Evolutionary conservation across 2,888 invertebrate genomes (phyloP), one percentile per base, ranked within the genome.

Genomic region (Pristionchus arcanus): DNA sequence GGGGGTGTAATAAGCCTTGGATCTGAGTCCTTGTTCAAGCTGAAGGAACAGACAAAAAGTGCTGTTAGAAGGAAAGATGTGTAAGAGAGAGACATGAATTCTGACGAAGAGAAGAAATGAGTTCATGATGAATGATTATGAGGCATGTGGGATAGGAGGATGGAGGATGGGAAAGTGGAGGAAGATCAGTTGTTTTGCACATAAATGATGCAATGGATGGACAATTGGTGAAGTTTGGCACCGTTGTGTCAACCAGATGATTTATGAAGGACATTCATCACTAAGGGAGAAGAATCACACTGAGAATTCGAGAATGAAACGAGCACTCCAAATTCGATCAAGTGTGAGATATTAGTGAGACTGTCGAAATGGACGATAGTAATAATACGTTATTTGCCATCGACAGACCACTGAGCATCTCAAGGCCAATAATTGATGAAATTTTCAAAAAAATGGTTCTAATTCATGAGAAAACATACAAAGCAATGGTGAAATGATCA

Each of bases 191-290:
- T 42, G 42, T 42, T 42, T 15, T 19, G 49, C 3, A 53, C 81
- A 81, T 81, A 81, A 81, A 81, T 42, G 42, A 28, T n/a, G 81
- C 81, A n/a, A 49, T 21, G 42, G 71, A 19, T 37, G 77, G 28
- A 53, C 81, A 81, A 81, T 49, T 81, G 77, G 49, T 19, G 66
- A 28, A 66, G 5, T 59, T 59, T 74, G 77, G 42, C 37, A 53
- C 81, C 13, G 15, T 49, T n/a, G 81, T 53, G 49, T 81, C 81
- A 81, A 81, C 49, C 25, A 28, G n/a, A 15, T 49, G 28, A 81
- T 42, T 81, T 81, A 81, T 81, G 49, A 53, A 74, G 74, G 37
- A 37, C 74, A 74, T 74, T 37, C 74, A 74, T 74, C 74, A 74
- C 37, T 25, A 37, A 25, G 63, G 34, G 68, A 11, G 31, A 31